Base-by-base conservation (phyloP, 2,888 invertebrate species). In the Drosophila incognita region DNA sequence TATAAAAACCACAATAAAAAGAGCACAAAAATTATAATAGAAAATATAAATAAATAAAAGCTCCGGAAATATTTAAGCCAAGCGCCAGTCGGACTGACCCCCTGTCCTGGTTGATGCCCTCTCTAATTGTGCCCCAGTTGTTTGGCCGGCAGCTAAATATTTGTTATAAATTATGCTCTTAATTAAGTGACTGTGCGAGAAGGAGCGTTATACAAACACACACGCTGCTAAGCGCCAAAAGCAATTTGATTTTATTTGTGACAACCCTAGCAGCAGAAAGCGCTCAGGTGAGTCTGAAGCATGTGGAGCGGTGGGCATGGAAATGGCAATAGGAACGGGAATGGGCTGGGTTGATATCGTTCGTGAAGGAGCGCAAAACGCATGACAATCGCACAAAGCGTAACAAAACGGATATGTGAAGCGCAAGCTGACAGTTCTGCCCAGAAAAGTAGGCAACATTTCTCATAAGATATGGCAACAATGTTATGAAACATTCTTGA, bases 91-190 rank as follows among this genome's bases (percentile, higher is more conserved):
- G 35, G 48, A 52, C 33, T 46, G 69, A 60, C 42, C 65, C 36
- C 38, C 33, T 33, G 56, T 15, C 42, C 36, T 18, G 27, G 27
- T n/a, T 42, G 57, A 40, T 48, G 65, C 31, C 70, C 48, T 63
- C 35, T 60, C 62, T 60, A 77, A 69, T 53, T 63, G 65, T 66
- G 79, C 54, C 65, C 70, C 78, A 69, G 68, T 85, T 81, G 69
- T 74, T 75, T 74, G 76, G 42, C 73, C 60, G 74, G 60, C 73
- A 76, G 72, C 85, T 88, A 88, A 85, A 85, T 88, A 88, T 88
- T 86, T 86, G 87, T 78, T 79, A 87, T 89, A 87, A 84, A 87
- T 87, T 79, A 87, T 87, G 77, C 68, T 81, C 81, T 84, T 87
- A 87, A 87, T 87, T 89, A 87, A 87, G 87, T 81, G 89, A 81